Conservation (phyloP, 2,888 invertebrate species). For the Malthinus flaveolus region DNA sequence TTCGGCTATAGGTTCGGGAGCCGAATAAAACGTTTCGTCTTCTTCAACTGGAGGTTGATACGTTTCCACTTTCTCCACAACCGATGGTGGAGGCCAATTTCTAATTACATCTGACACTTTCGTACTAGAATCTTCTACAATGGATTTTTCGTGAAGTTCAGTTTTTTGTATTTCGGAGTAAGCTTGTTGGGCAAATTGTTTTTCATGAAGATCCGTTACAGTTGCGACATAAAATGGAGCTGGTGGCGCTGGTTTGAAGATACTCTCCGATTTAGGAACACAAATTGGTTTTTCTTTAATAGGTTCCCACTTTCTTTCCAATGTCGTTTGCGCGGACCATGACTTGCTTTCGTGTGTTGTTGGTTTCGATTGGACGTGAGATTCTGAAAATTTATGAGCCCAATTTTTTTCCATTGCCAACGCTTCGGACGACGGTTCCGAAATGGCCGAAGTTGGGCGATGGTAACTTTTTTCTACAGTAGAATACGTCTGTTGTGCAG, state of each 20-base stretch:
- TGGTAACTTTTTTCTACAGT: conserved; percentile 25
- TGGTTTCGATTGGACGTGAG: conserved; percentile 53
- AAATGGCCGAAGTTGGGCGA: conserved; percentile 48
- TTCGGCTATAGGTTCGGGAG: conserved; percentile 70
- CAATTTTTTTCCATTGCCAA: conserved; percentile 62
- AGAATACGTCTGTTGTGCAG: conserved; percentile 25
- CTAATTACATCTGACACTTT: conserved; percentile 57
- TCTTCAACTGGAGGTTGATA: conserved; percentile 53
- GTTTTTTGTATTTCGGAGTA: conserved; percentile 3
- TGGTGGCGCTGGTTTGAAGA: conserved; percentile 28
- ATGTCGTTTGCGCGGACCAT: conserved; percentile 50
- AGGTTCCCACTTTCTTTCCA: conserved; percentile 52
- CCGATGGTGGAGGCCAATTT: conserved; percentile 54
- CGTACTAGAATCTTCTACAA: conserved; percentile 51
- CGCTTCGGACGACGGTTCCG: conserved; percentile 58
- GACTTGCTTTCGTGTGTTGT: conserved; percentile 43
- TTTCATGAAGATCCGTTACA: conserved; percentile 51
- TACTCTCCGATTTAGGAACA: conserved; percentile 39
- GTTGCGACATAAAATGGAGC: conserved; percentile 51
- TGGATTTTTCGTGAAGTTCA: conserved; percentile 28
- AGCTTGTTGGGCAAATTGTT: conserved; percentile 38
- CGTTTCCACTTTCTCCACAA: conserved; percentile 49
- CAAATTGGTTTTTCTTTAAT: conserved; percentile 35
- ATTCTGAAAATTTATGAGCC: conserved; percentile 57
- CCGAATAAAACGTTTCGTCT: conserved; percentile 59